These are phyloP conservation scores for Labrus mixtus DNA, from an alignment of 2,113 vertebrate genomes.

Conservation along the genomic window DNA sequence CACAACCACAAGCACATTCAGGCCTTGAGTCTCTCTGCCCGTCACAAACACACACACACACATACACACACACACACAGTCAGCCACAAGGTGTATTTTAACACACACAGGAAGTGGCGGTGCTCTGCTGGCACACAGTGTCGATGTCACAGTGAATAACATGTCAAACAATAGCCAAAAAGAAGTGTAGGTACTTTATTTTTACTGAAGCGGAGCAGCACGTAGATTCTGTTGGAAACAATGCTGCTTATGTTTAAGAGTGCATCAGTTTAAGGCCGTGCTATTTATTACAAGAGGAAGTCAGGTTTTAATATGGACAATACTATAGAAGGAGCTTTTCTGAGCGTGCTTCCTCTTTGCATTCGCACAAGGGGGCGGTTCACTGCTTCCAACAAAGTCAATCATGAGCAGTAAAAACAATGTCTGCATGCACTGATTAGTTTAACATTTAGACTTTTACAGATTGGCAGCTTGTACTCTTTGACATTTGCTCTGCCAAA, in stretches of 20 bases:
- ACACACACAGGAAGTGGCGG: constrained; percentile 73
- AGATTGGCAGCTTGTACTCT: neutral
- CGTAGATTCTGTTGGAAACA: constrained; percentile 38
- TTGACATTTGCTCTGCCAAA: neutral
- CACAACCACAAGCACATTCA: constrained; percentile 5
- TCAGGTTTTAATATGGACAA: constrained; percentile 54
- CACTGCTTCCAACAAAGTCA: neutral
- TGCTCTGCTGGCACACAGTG: constrained; percentile 40
- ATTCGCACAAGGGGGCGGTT: constrained; percentile 20
- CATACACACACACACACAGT: neutral
- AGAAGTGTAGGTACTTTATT: constrained; percentile 43
- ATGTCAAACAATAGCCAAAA: constrained; percentile 61
- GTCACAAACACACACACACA: constrained; percentile 1
- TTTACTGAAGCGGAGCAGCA: constrained; percentile 6
- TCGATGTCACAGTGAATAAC: constrained; percentile 68
- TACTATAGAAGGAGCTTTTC: constrained; percentile 42
- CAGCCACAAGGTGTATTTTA: constrained; percentile 69
- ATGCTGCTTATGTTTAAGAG: constrained; percentile 1
- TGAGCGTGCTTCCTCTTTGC: constrained; percentile 55
- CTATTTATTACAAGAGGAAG: constrained; percentile 67
- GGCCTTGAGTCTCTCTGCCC: constrained; percentile 15
- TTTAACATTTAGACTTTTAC: neutral
- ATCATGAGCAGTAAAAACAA: neutral
- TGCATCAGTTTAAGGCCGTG: neutral
- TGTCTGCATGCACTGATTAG: neutral